A percentile compares a stretch with the other conserved stretches of the same genome.
phyloP scores from a whole-genome alignment of 2,888 invertebrate species.

The Augiades crinisus region DNA sequence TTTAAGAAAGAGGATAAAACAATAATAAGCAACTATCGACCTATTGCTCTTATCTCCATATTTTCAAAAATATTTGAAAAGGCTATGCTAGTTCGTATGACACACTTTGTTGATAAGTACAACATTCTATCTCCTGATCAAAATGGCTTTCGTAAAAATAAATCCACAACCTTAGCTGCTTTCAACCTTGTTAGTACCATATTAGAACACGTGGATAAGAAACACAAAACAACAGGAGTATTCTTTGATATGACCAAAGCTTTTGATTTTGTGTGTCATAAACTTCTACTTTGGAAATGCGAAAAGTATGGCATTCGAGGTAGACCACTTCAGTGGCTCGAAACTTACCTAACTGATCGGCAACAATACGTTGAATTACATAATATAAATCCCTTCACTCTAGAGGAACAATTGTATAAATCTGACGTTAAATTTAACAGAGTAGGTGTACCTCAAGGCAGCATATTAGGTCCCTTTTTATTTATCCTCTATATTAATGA shows the following conservation, averaged over 20 bases:
- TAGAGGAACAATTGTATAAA: background rate
- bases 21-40: background rate
- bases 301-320: constrained; percentile 4
- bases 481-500: constrained; percentile 5
- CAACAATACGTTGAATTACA: constrained; percentile 6
- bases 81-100: background rate
- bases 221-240: background rate
- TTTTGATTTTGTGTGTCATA: background rate
- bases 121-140: background rate
- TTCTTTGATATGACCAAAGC: constrained; percentile 3
- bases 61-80: background rate
- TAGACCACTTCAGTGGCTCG: background rate
- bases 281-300: background rate
- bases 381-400: background rate
- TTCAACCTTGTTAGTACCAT: background rate
- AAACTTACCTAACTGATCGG: background rate
- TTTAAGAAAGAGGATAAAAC: background rate
- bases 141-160: background rate
- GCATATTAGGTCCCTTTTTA: background rate
- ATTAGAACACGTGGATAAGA: constrained; percentile 2
- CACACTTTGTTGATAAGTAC: background rate
- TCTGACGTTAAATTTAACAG: constrained; percentile 1
- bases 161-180: background rate
- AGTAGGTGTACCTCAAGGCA: constrained; percentile 7
- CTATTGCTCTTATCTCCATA: background rate